Evolutionary conservation across 2,888 invertebrate species (phyloP).

Genomic region (Nemapogon koenigi): DNA sequence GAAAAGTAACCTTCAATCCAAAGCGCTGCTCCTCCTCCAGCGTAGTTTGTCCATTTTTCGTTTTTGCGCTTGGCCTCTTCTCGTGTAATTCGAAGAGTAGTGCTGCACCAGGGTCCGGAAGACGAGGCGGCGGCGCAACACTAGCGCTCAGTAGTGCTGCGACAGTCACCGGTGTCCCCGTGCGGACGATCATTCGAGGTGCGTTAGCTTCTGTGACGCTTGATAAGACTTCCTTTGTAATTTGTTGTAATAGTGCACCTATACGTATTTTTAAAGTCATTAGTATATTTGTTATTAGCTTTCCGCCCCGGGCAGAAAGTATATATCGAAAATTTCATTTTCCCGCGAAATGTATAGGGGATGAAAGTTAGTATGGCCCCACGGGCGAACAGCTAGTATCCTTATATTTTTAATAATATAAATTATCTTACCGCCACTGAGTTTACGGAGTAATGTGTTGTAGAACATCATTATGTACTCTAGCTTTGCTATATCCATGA

Average conservation of each 20-base stretch:
- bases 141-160: slow-evolving; percentile 64
- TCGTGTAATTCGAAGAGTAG: slow-evolving; percentile 63
- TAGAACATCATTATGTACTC: slow-evolving; percentile 64
- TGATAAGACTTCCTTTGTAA: slow-evolving; percentile 55
- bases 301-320: too few species aligned
- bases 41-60: slow-evolving; percentile 28
- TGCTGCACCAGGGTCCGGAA: slow-evolving; percentile 66
- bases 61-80: slow-evolving; percentile 24
- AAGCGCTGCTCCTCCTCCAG: slow-evolving; percentile 44
- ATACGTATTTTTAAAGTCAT: too few species aligned
- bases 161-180: slow-evolving; percentile 69
- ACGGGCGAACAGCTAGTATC: too few species aligned
- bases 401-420: too few species aligned
- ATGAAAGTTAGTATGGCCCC: too few species aligned
- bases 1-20: slow-evolving; percentile 41
- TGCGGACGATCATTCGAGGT: slow-evolving; percentile 56
- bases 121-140: slow-evolving; percentile 59
- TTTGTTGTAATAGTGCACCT: slow-evolving; percentile 63
- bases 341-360: too few species aligned
- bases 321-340: too few species aligned
- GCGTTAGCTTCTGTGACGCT: slow-evolving; percentile 26
- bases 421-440: slow-evolving; percentile 58
- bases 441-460: slow-evolving; percentile 45
- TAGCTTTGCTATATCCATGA: slow-evolving; percentile 53
- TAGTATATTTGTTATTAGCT: too few species aligned